Base-by-base conservation (phyloP, 2,888 invertebrate species). In the Hydraecia micacea region DNA sequence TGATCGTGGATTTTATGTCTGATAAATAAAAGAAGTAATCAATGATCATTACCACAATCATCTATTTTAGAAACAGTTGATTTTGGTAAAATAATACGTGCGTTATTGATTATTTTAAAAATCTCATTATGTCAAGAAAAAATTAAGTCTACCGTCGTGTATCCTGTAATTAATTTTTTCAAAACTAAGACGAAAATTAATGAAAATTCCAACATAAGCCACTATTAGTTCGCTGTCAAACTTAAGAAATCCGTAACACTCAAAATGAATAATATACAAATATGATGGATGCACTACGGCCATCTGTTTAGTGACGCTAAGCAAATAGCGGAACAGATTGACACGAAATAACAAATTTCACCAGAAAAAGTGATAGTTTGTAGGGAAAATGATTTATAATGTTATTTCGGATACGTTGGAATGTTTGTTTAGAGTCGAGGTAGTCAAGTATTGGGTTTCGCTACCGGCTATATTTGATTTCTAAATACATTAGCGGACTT, bases 311-410 rank as follows among this genome's bases (percentile, higher is more conserved):
- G 93, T 83, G 92, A 95, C 94, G 91, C 93, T 94, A 94, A 96
- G 96, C 96, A 96, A 97, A 97, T 96, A 97, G 95, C 97, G 96
- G 96, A 97, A 97, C 97, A 95, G 96, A 96, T 95, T 95, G 96
- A 95, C 95, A 95, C 93, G 94, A 95, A 95, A 95, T 95, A 94
- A 96, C 96, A 95, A 95, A 96, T 96, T 96, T 94, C 90, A 90
- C 89, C 90, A 93, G 81, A 93, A 96, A 96, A 96, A 95, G 93
- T 88, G 87, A 88, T 86, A 86, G 90, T 89, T 90, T 81, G 91
- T 86, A 91, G 86, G 85, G 91, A 93, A 96, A 94, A 96, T 97
- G 96, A 97, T 97, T 97, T 96, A 97, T 96, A 94, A 93, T 93
- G 95, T 95, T 95, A 96, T 96, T 96, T 96, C 89, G 95, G 95